phyloP scores from a whole-genome alignment of 1,140 invertebrate genomes.

The Thaumatotibia leucotreta region DNA sequence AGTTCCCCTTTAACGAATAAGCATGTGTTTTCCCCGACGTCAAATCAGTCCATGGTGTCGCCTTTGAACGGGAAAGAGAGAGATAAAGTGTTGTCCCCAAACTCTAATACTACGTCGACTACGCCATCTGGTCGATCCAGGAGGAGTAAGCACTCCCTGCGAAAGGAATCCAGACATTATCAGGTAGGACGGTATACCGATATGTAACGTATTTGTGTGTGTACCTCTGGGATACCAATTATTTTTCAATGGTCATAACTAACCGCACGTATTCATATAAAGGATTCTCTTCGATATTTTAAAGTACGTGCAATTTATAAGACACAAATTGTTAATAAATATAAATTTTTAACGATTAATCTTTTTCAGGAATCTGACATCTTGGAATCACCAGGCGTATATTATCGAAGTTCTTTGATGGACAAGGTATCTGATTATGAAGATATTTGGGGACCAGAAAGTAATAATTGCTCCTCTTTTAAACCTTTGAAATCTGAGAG shows the following conservation, averaged over 20 bases:
- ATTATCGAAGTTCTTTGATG: conserved; percentile 90
- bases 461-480: conserved; percentile 78
- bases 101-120: conserved; percentile 69
- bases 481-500: conserved; percentile 75
- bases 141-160: conserved; percentile 72
- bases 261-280: conserved; percentile 37
- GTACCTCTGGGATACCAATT: conserved; percentile 18
- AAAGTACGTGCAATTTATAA: too few species aligned
- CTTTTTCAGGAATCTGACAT: conserved; percentile 88
- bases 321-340: too few species aligned
- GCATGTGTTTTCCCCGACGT: conserved; percentile 69
- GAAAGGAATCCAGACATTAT: conserved; percentile 83
- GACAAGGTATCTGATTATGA: conserved; percentile 97
- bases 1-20: conserved; percentile 67
- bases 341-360: not conserved
- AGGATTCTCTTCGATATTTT: conserved; percentile 14
- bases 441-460: conserved; percentile 91
- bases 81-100: conserved; percentile 75
- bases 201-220: conserved; percentile 19
- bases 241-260: conserved; percentile 37
- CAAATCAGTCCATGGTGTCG: conserved; percentile 70
- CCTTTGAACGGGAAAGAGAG: conserved; percentile 72
- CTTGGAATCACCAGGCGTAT: conserved; percentile 87
- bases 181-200: conserved; percentile 60
- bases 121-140: conserved; percentile 75